Conservation (phyloP, 2,888 invertebrate genomes). For the Caenorhabditis doughertyi region DNA sequence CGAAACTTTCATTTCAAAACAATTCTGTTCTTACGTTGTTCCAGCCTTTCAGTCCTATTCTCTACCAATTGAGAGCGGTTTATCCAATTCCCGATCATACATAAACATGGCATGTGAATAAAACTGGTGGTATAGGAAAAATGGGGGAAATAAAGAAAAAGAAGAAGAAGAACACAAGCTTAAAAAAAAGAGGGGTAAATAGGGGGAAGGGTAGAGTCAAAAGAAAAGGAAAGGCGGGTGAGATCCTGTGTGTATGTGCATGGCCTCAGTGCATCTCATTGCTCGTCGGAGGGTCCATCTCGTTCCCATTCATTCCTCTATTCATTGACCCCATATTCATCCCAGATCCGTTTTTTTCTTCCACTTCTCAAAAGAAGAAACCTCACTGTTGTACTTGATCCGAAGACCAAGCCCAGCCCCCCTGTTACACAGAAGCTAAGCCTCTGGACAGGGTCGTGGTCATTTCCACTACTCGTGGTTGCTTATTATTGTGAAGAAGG, state of each 20-base stretch:
- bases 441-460: constrained; percentile 8
- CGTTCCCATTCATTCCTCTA: constrained; percentile 55
- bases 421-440: constrained; percentile 32
- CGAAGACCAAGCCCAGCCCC: neutral
- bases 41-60: neutral
- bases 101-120: constrained; percentile 56
- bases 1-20: constrained; percentile 7
- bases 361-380: constrained; percentile 5
- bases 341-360: neutral
- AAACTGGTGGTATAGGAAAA: neutral
- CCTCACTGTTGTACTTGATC: constrained; percentile 8
- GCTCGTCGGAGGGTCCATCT: constrained; percentile 30
- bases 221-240: constrained; percentile 21
- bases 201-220: constrained; percentile 26
- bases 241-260: constrained; percentile 36
- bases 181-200: constrained; percentile 31
- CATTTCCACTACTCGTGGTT: constrained; percentile 25
- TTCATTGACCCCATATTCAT: constrained; percentile 53
- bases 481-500: constrained; percentile 18
- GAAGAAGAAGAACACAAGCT: constrained; percentile 47
- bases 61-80: constrained; percentile 53
- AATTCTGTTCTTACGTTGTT: constrained; percentile 35
- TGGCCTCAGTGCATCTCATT: constrained; percentile 55
- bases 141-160: constrained; percentile 39
- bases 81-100: constrained; percentile 53